A percentile compares a stretch with the other conserved stretches of the same genome.
Evolutionary conservation across 92 coral and sea anemone species (phyloP).

Genomic region (Blastomussa wellsi): DNA sequence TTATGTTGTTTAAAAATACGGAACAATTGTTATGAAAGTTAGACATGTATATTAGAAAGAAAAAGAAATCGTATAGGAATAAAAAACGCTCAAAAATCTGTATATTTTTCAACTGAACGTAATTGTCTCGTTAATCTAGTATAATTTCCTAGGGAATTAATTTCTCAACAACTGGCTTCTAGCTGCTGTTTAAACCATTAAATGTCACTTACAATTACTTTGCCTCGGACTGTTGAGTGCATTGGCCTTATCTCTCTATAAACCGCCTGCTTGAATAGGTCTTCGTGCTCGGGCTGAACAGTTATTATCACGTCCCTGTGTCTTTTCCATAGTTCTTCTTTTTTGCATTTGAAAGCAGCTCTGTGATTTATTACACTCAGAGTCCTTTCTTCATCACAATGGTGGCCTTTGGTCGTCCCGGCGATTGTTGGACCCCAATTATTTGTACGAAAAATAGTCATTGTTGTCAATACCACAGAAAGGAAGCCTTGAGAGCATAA

Average conservation of each 20-base stretch:
- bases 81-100: no score
- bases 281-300: background rate
- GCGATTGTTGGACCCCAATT: background rate
- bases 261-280: background rate
- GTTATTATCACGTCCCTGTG: background rate
- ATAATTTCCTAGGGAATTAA: background rate
- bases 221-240: background rate
- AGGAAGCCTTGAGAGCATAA: no score
- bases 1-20: background rate
- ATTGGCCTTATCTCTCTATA: constrained; percentile 2
- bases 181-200: background rate
- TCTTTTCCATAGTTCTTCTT: background rate
- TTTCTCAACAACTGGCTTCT: background rate
- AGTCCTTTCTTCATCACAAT: constrained; percentile 2
- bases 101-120: no score
- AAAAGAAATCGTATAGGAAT: background rate
- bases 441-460: background rate
- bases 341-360: background rate
- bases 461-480: no score
- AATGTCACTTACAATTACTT: constrained; percentile 1
- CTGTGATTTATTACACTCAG: no score
- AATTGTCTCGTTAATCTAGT: no score
- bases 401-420: constrained; percentile 5
- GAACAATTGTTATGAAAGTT: background rate
- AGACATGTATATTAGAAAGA: background rate